Percentiles rank a stretch among this genome's conserved stretches.
phyloP scores from a whole-genome alignment of 2,113 vertebrate species.

The Dipodomys merriami region DNA sequence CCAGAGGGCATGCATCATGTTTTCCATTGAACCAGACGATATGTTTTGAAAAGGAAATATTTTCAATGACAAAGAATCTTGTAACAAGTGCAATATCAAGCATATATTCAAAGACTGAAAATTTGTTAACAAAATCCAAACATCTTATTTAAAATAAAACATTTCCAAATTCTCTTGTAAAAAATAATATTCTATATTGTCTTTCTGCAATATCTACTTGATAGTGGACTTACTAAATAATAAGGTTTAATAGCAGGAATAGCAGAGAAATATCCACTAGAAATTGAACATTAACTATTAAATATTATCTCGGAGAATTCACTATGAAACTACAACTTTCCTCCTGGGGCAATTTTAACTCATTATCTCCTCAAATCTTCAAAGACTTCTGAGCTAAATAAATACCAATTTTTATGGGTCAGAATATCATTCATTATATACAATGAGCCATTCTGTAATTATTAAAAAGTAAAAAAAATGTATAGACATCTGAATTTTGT shows the following conservation, averaged over 20 bases:
- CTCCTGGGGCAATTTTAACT: slow-evolving; percentile 61
- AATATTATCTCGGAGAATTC: slow-evolving; percentile 42
- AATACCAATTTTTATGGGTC: slow-evolving; percentile 27
- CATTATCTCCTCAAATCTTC: slow-evolving; percentile 57
- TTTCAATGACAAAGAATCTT: not conserved
- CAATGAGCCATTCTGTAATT: slow-evolving; percentile 5
- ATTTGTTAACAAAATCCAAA: slow-evolving; percentile 52
- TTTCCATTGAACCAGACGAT: slow-evolving; percentile 10
- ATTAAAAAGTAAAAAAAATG: slow-evolving; percentile 19
- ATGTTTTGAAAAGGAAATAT: slow-evolving; percentile 22
- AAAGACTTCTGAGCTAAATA: slow-evolving; percentile 54
- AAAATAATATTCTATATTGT: slow-evolving; percentile 39
- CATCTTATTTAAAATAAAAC: slow-evolving; percentile 43
- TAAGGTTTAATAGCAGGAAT: slow-evolving; percentile 50
- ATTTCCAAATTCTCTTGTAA: slow-evolving; percentile 20
- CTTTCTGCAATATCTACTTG: slow-evolving; percentile 45
- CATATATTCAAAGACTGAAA: not conserved
- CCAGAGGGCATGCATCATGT: not conserved
- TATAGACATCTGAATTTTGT: slow-evolving; percentile 15
- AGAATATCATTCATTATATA: slow-evolving; percentile 39
- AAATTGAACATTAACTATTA: slow-evolving; percentile 60
- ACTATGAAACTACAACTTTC: slow-evolving; percentile 33
- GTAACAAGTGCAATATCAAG: not conserved
- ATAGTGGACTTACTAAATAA: slow-evolving; percentile 51
- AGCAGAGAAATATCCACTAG: slow-evolving; percentile 49